phyloP scores from a whole-genome alignment of 2,113 vertebrate genomes.

The Stegostoma tigrinum region DNA sequence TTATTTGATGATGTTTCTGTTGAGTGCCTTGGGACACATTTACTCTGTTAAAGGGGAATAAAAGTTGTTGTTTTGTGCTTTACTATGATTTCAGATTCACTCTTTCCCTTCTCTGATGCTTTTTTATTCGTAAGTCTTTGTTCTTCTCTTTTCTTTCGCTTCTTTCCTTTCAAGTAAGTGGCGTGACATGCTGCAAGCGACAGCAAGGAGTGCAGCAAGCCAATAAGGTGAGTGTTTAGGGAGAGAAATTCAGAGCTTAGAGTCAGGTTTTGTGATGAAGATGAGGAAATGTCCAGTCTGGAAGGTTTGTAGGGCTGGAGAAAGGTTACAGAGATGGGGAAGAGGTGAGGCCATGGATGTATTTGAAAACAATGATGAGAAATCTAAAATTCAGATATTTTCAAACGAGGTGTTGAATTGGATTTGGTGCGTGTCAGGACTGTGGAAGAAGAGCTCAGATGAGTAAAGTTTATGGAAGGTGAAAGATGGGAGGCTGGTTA shows the following conservation, averaged over 20 bases:
- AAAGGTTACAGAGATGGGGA: neutral
- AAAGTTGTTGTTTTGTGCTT: neutral
- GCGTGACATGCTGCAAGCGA: neutral
- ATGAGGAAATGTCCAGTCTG: neutral
- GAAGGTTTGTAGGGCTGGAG: neutral
- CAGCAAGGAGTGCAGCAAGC: neutral
- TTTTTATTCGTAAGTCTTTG: neutral
- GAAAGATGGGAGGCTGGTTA: neutral
- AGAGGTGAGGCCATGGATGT: neutral
- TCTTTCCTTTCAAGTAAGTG: neutral
- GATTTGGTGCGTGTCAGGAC: neutral
- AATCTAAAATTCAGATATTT: neutral
- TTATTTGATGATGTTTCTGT: neutral
- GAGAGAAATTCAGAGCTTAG: neutral
- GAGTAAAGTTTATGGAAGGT: neutral
- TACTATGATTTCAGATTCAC: neutral
- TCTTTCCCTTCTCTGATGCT: neutral
- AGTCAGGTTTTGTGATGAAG: neutral
- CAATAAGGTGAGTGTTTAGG: neutral
- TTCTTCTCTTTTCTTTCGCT: neutral
- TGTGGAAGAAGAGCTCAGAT: neutral
- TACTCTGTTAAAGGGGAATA: neutral
- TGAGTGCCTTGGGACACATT: neutral
- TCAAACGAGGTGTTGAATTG: neutral
- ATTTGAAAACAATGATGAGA: neutral